Evolutionary conservation across 2,113 vertebrate genomes (phyloP).

Genomic region (Otolemur garnettii): DNA sequence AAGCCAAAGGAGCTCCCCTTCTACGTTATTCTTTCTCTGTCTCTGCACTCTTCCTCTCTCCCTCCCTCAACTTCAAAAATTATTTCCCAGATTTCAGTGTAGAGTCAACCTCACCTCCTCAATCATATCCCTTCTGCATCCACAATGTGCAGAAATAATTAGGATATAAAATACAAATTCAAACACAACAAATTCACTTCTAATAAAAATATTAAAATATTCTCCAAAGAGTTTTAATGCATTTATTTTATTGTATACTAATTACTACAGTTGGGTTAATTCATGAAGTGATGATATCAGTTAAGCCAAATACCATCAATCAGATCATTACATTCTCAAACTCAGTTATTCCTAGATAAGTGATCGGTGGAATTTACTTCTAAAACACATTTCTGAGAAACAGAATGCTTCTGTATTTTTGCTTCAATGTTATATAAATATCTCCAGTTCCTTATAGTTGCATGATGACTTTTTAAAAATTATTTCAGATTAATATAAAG

Average conservation of each 20-base stretch:
- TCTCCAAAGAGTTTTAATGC: not conserved
- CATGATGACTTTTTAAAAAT: not conserved
- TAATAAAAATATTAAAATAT: not conserved
- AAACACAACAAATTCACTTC: not conserved
- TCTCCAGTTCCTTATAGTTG: not conserved
- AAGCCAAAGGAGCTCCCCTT: not conserved
- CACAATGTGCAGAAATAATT: not conserved
- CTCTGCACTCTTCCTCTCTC: not conserved
- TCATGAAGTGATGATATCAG: not conserved
- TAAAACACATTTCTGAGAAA: conserved; percentile 44
- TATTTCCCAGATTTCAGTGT: not conserved
- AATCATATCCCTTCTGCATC: not conserved
- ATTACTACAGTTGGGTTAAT: not conserved
- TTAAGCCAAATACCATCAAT: not conserved
- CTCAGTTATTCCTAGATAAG: not conserved
- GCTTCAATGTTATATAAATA: not conserved
- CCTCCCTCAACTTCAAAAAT: not conserved
- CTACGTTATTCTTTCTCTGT: not conserved
- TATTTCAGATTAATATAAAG: too few relatives aligned
- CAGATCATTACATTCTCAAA: not conserved
- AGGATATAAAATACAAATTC: not conserved
- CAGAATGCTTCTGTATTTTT: not conserved
- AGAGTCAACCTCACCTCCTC: not conserved
- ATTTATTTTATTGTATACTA: not conserved
- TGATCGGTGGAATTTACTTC: not conserved